phyloP scores from a whole-genome alignment of 2,888 invertebrate genomes.

The Coecobrya sp. region DNA sequence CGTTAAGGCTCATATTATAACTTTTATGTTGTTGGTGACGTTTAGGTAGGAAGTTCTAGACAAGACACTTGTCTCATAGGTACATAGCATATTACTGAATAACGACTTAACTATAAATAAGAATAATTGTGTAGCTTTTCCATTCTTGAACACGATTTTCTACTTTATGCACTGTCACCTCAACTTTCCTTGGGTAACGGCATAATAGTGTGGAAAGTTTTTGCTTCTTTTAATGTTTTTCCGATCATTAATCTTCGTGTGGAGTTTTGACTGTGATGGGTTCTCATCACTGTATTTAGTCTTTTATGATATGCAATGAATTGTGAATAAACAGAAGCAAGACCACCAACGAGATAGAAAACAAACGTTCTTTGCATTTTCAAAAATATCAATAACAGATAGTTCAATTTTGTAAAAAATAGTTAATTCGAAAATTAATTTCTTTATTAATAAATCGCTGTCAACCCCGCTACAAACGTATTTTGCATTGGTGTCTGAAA shows the following conservation, averaged over 20 bases:
- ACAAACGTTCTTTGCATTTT: no score
- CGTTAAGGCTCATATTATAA: neutral
- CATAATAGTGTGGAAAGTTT: conserved; percentile 59
- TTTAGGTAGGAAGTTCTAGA: neutral
- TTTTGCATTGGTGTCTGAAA: neutral
- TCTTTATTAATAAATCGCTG: neutral
- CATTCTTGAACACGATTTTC: conserved; percentile 51
- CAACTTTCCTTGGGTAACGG: conserved; percentile 30
- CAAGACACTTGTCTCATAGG: neutral
- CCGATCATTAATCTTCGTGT: conserved; percentile 70
- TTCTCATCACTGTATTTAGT: conserved; percentile 18
- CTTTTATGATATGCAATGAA: no score
- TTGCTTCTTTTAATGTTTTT: conserved; percentile 43
- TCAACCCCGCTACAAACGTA: neutral
- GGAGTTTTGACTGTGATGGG: conserved; percentile 32
- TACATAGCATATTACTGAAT: neutral
- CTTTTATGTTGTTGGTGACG: neutral
- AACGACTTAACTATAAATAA: neutral
- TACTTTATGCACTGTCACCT: conserved; percentile 62
- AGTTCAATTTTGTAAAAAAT: neutral
- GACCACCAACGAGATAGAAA: neutral
- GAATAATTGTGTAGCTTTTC: neutral
- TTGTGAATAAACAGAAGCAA: neutral
- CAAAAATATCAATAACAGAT: no score
- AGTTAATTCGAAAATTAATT: neutral